Evolutionary conservation across 2,888 invertebrate species (phyloP), one percentile per base, ranked within the genome.

Genomic region (Diloba caeruleocephala): DNA sequence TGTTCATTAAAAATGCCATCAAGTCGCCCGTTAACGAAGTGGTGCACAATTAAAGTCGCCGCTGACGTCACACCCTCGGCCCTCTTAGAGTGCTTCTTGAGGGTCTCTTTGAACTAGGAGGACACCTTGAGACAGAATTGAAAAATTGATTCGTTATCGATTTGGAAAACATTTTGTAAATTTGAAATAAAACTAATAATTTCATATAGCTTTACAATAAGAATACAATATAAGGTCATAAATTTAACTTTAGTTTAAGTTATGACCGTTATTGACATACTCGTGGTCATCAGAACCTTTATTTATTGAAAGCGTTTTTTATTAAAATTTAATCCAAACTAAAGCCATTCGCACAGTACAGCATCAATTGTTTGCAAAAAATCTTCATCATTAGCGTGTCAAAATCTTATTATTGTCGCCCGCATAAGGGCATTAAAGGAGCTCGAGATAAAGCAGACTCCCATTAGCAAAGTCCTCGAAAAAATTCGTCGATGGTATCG

Each of bases 1-100:
- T 85, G 91, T 93, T 93, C 93, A 93, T 93, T 93, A 93, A 92
- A 92, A 93, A 93, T 92, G 92, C 93, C 90, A 93, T 92, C 91
- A 92, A 89, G 86, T 85, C 88, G 85, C 68, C 87, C 85, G 90
- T 89, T 93, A 93, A 92, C 92, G 92, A 93, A 93, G 93, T 93
- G 92, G 89, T 90, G 85, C 78, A 87, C 92, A 93, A 93, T 93
- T 93, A 93, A 89, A 91, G 90, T 89, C 89, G 88, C 87, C 89
- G 90, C 90, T 92, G 92, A 91, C 90, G 92, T 90, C 89, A 88
- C 84, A 81, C 87, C 87, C 88, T 81, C 72, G 65, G 74, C 37
- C 53, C 48, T 59, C 70, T 73, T 23, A 52, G 67, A 61, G 83
- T 66, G 80, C 74, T 82, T 71, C 89, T 90, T 80, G 76, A 90